Evolutionary conservation across 23 tunicate genomes (phyloP), one percentile per base, ranked within the genome.

Genomic region (Trididemnum nubilum): DNA sequence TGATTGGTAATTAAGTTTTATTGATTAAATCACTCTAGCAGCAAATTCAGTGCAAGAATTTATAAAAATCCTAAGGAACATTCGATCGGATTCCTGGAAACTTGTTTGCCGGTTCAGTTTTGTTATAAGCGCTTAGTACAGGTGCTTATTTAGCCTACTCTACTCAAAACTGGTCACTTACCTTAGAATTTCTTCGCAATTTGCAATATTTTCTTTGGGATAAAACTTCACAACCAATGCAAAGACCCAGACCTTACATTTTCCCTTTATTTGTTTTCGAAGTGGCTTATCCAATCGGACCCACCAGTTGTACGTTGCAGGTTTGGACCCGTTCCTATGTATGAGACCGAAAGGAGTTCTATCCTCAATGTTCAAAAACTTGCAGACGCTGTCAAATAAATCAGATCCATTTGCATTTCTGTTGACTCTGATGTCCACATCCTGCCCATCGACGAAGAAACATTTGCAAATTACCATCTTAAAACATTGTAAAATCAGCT

Each of bases 261-360:
- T 82, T 30, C 97, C 97, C 2, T 77, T 83, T 27, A 85, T 81
- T 76, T 91, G 97, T 28, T 82, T 69, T 25, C 76, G 76, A 18
- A 91, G 38, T 2, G 77, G 77, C 40, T 85, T 85, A 40, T 91
- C 90, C 79, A 82, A 22, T 5, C 89, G 72, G 21, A 91, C 67
- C 97, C 97, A 91, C 97, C 97, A 91, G 76, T 85, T 91, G 79
- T 91, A 91, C 36, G 86, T 39, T 0, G 97, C 34, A 1, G 86
- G 90, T 28, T 37, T 57, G 0, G 85, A 34, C 0, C 97, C 97
- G 4, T 85, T 87, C n/a, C 87, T 71, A 75, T 81, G 89, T 1
- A 82, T 90, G 25, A 91, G 36, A 34, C 90, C 90, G 58, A 85
- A 82, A 34, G 84, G 87, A 33, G 64, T 63, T 12, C 59, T 54